Conservation (phyloP, 2,113 vertebrate genomes). For the Pseudolaguvia tuberculata region DNA sequence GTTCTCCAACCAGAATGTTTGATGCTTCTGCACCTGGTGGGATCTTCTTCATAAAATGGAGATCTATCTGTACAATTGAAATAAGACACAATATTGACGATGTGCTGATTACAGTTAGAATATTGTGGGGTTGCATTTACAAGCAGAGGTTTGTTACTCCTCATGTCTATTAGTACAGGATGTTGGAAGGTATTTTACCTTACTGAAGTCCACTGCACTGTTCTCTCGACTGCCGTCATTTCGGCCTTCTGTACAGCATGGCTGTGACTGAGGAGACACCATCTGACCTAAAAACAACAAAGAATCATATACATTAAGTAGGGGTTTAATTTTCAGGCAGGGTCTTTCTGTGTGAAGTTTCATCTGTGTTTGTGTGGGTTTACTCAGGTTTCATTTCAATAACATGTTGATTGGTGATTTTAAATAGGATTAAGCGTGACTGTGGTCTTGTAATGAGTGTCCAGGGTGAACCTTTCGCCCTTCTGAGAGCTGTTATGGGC, state of each 20-base stretch:
- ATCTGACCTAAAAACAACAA: constrained; percentile 83
- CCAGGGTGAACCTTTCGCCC: no score
- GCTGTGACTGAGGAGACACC: constrained; percentile 87
- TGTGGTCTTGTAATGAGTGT: no score
- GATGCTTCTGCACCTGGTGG: constrained; percentile 95
- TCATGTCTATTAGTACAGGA: neutral
- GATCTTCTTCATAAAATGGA: constrained; percentile 99
- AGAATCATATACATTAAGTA: constrained; percentile 35
- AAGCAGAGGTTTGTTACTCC: neutral
- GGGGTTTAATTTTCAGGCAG: no score
- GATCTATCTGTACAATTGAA: constrained; percentile 77
- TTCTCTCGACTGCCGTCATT: constrained; percentile 95
- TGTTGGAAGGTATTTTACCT: constrained; percentile 69
- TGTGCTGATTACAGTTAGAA: neutral
- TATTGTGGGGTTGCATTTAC: neutral
- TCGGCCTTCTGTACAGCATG: constrained; percentile 80
- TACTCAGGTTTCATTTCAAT: no score
- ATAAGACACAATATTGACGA: neutral
- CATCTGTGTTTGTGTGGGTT: no score
- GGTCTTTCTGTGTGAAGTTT: no score
- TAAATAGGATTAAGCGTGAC: no score
- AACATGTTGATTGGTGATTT: no score
- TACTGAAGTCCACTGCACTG: constrained; percentile 96
- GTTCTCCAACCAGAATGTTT: constrained; percentile 91
- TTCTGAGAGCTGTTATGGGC: no score